phyloP scores from a whole-genome alignment of 2,113 vertebrate genomes.

The Ceyx cyanopectus region DNA sequence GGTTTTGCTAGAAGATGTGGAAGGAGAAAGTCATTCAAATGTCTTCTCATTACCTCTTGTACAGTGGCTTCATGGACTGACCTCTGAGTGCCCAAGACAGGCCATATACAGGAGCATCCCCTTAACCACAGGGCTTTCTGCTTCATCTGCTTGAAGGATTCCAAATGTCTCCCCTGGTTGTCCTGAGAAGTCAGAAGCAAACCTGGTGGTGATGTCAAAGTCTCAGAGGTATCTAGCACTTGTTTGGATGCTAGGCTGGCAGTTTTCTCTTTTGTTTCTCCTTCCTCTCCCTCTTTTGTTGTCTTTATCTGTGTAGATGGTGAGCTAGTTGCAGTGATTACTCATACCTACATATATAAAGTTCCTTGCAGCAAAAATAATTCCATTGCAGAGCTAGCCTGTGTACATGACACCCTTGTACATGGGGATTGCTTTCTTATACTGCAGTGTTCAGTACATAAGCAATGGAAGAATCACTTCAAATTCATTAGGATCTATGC shows the following conservation, averaged over 20 bases:
- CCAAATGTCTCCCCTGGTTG: not conserved
- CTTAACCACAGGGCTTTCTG: not conserved
- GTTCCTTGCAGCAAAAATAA: not conserved
- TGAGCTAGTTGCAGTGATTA: not conserved
- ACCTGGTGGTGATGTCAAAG: not conserved
- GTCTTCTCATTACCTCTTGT: not conserved
- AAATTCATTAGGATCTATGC: not conserved
- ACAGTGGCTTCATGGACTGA: not conserved
- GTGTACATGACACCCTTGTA: not conserved
- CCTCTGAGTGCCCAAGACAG: not conserved
- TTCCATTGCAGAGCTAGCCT: not conserved
- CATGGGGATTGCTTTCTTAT: not conserved
- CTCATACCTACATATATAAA: not conserved
- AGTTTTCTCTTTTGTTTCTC: not conserved
- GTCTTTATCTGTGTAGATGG: not conserved
- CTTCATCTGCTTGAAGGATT: not conserved
- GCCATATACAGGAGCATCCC: not conserved
- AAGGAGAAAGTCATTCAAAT: not conserved
- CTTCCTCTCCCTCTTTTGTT: not conserved
- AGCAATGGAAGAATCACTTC: not conserved
- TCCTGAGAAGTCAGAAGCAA: not conserved
- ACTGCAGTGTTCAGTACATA: not conserved
- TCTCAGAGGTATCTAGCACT: not conserved
- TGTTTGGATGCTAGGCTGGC: rapidly evolving
- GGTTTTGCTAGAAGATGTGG: not conserved